A percentile compares a stretch with the other conserved stretches of the same genome.
phyloP scores from a whole-genome alignment of 1,140 invertebrate genomes.

The Papilio machaon region DNA sequence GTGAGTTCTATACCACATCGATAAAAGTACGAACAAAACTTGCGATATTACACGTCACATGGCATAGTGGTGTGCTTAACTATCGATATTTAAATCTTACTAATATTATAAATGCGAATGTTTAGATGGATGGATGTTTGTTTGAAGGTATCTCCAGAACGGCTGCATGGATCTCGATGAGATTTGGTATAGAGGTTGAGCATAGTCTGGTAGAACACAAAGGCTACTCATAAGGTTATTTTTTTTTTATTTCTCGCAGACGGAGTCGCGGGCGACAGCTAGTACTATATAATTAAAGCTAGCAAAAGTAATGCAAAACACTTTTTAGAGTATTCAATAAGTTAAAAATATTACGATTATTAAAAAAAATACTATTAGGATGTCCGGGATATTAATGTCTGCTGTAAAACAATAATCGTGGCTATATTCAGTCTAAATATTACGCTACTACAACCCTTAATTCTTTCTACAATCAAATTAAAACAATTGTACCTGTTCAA shows the following conservation, averaged over 20 bases:
- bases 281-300: background rate
- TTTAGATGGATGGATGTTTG: no score
- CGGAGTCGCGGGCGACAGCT: no score
- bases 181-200: no score
- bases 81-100: background rate
- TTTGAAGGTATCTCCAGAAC: no score
- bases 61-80: background rate
- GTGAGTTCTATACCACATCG: constrained; percentile 19
- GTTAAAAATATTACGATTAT: no score
- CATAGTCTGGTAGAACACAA: no score
- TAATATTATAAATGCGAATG: no score
- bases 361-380: background rate
- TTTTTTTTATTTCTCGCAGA: no score
- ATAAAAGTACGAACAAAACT: constrained; percentile 19
- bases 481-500: background rate
- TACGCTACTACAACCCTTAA: background rate
- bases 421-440: no score
- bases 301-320: background rate
- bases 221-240: no score
- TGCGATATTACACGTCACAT: background rate
- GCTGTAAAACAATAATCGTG: no score
- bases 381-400: background rate
- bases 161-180: no score
- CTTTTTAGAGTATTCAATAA: background rate
- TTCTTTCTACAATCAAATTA: background rate